phyloP scores from a whole-genome alignment of 2,113 vertebrate species.

The Ranitomeya imitator region DNA sequence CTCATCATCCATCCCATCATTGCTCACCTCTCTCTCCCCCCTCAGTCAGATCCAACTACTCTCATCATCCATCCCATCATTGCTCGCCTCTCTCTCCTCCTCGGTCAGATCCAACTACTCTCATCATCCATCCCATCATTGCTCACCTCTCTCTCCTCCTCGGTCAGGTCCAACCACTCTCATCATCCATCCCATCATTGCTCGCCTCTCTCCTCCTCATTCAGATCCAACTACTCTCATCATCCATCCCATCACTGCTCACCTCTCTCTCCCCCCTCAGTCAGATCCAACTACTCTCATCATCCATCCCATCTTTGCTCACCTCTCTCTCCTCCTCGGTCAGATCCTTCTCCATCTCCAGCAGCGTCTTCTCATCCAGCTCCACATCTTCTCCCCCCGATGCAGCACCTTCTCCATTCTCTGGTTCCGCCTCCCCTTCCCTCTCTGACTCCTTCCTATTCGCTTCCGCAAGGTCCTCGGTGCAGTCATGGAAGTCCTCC shows the following conservation, averaged over 20 bases:
- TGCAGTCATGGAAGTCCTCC: constrained; percentile 76
- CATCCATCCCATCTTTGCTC: not conserved
- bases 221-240: too few species aligned
- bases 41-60: too few species aligned
- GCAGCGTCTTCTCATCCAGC: constrained; percentile 75
- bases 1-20: too few species aligned
- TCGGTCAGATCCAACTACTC: not conserved
- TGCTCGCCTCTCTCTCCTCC: not conserved
- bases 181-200: too few species aligned
- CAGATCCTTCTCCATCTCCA: constrained; percentile 77
- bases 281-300: too few species aligned
- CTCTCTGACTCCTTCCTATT: not conserved
- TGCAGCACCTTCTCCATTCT: not conserved
- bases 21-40: too few species aligned
- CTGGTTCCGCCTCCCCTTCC: not conserved
- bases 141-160: too few species aligned
- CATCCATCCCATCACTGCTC: too few species aligned
- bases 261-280: too few species aligned
- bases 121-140: too few species aligned
- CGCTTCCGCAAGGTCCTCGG: constrained; percentile 57
- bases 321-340: constrained; percentile 82
- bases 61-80: not conserved
- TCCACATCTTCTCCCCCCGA: constrained; percentile 58
- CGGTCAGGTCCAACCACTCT: too few species aligned
- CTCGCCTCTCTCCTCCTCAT: too few species aligned